Evolutionary conservation across 2,888 invertebrate genomes (phyloP), one percentile per base, ranked within the genome.

Genomic region (Tipula confusa): DNA sequence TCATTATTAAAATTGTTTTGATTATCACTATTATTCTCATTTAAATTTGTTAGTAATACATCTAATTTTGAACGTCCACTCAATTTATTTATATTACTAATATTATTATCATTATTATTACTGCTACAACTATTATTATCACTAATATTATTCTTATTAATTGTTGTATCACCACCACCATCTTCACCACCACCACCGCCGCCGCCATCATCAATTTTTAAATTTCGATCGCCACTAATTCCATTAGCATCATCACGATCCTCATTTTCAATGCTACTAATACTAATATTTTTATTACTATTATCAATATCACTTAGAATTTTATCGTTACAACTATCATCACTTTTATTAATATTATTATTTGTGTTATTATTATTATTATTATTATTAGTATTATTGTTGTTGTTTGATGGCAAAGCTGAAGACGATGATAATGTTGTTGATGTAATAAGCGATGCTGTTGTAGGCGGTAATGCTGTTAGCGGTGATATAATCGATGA

Each of bases 381-480:
- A 28, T 79, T 79, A 79, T 79, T 79, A 28, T n/a, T n/a, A n/a
- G n/a, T n/a, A n/a, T n/a, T n/a, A n/a, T n/a, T n/a, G n/a, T n/a
- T n/a, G n/a, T n/a, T n/a, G n/a, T n/a, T n/a, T 18, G 64, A 64
- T 15, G 64, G 13, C n/a, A 64, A n/a, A n/a, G n/a, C n/a, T 13
- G 80, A 80, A 0, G 31, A n/a, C 9, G 80, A 31, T 7, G 83
- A 85, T 85, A 64, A 85, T 84, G 24, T 84, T 84, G 79, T 85
- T 85, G 79, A 84, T 84, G n/a, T 83, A 84, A 36, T 82, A 85
- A 84, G 84, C 84, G 84, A 84, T 84, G 82, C 13, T 83, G 79
- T 11, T 38, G 80, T 24, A 31, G 83, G 31, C 29, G 80, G 80
- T 29, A n/a, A 31, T 29, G 29, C 29, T 80, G 80, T 29, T 29